These are phyloP conservation scores for Nibea coibor DNA, from an alignment of 2,113 vertebrate genomes.

Conservation along the genomic window DNA sequence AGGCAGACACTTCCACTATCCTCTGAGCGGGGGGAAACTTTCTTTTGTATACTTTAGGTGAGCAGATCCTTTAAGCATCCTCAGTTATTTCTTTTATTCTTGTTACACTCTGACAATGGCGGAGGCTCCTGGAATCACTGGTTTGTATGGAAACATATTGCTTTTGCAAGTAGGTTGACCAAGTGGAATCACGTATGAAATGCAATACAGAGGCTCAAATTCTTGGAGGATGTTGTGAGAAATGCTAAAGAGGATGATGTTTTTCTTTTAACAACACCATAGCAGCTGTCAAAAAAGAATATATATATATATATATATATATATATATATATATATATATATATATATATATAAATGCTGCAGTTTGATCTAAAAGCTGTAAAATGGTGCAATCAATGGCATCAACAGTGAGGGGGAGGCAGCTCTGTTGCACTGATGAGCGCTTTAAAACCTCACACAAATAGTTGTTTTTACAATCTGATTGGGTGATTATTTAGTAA, in stretches of 20 bases:
- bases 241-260: conserved; percentile 21
- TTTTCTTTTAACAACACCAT: conserved; percentile 34
- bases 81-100: background rate
- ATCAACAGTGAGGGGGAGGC: background rate
- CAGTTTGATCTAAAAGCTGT: conserved; percentile 47
- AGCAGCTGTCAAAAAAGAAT: conserved; percentile 16
- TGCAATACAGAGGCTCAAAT: conserved; percentile 11
- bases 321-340: background rate
- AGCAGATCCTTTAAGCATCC: background rate
- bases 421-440: conserved; percentile 5
- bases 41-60: background rate
- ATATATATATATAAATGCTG: conserved; percentile 35
- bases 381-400: conserved; percentile 30
- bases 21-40: background rate
- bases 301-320: conserved; percentile 20
- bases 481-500: background rate
- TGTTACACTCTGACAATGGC: background rate
- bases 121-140: conserved; percentile 2
- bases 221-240: conserved; percentile 5
- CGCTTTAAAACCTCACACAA: conserved; percentile 18
- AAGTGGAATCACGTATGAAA: conserved; percentile 18
- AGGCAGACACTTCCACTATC: background rate
- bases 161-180: conserved; percentile 1
- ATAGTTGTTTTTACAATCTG: background rate
- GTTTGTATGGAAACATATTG: conserved; percentile 16